Conservation (phyloP, 2,797 vertebrate species). For the Mallotus villosus region DNA sequence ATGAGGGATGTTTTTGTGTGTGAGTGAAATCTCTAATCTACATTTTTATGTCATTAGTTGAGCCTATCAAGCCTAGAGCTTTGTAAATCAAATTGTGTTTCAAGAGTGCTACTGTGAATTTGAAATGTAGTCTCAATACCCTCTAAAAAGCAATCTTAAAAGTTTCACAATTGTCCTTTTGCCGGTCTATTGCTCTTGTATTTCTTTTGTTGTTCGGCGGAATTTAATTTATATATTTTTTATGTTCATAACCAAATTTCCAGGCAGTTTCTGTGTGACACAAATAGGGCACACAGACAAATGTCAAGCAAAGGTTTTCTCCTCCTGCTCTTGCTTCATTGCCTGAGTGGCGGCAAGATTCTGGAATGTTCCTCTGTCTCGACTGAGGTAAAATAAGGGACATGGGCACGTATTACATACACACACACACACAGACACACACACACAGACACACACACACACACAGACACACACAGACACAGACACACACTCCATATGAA, state of each 20-base stretch:
- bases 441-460: slow-evolving; percentile 1
- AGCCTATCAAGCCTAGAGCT: slow-evolving; percentile 63
- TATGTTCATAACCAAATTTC: not conserved
- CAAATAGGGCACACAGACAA: not conserved
- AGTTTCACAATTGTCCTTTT: not conserved
- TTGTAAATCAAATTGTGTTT: slow-evolving; percentile 67
- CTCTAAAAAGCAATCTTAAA: not conserved
- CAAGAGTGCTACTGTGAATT: slow-evolving; percentile 66
- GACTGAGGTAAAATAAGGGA: not conserved
- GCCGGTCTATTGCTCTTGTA: not conserved
- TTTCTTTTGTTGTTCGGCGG: not conserved
- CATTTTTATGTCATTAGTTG: slow-evolving; percentile 75
- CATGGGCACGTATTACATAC: not conserved
- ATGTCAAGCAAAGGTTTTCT: slow-evolving; percentile 2
- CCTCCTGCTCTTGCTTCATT: not conserved
- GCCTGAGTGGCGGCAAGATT: not conserved
- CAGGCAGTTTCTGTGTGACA: not conserved
- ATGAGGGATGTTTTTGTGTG: slow-evolving; percentile 61
- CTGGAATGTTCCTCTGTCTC: not conserved
- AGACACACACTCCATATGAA: slow-evolving; percentile 4
- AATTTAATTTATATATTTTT: not conserved
- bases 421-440: slow-evolving; percentile 8
- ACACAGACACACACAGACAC: slow-evolving; percentile 3
- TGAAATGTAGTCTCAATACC: slow-evolving; percentile 43
- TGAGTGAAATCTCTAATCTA: slow-evolving; percentile 70